Base-by-base conservation (phyloP, 2,113 vertebrate species). In the Sciurus niger region DNA sequence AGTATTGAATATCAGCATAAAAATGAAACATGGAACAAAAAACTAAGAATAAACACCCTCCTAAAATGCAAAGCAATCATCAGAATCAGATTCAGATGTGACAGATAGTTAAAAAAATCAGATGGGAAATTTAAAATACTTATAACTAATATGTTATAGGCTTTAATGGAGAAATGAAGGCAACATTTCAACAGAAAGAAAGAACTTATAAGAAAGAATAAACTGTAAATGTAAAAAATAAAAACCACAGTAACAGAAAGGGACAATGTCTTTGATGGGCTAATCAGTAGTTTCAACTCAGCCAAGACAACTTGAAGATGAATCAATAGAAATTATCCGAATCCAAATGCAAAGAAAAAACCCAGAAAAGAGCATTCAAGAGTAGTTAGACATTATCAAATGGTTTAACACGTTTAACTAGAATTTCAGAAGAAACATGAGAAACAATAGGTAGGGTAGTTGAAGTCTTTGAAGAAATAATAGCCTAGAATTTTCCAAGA, bases 381-480 rank as follows among this genome's bases (percentile, higher is more conserved):
- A 55, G 6, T 60, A 77, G 14, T 53, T 34, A 28, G 20, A 67
- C 11, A 84, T 40, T 74, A 84, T 65, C 70, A 65, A 76, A 65
- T 67, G 40, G 43, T 10, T 76, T 65, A 65, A 84, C 58, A 65
- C 6, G 24, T 40, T n/a, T 76, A 51, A 37, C 34, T 43, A 43
- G 34, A 67, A 77, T 93, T 68, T 48, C 28, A 67, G 13, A 32
- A 85, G 11, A 34, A 46, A 40, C 74, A 73, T 28, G 68, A 58
- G 32, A 84, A 18, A 55, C 6, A 76, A 65, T 7, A 84, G 8
- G 40, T 17, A 84, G 8, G 24, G 7, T 34, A 80, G 7, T n/a
- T 72, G 34, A 87, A 87, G 53, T 91, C 80, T 40, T 73, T 80
- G 67, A 92, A 78, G 40, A 77, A 77, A 87, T 43, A 65, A 80